Evolutionary conservation across 2,113 vertebrate genomes (phyloP).

Genomic region (Lophotis ruficrista): DNA sequence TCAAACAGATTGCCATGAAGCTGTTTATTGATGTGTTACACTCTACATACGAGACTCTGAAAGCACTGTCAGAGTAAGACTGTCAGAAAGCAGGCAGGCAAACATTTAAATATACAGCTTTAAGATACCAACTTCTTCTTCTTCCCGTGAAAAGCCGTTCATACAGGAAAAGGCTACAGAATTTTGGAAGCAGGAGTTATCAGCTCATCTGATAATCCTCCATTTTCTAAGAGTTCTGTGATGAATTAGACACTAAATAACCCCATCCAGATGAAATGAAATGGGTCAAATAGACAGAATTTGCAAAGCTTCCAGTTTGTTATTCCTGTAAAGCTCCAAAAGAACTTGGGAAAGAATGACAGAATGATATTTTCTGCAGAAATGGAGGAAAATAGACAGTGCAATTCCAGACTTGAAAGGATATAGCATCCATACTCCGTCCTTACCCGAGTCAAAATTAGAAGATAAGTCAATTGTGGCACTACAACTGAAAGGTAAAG

Average conservation of each 20-base stretch:
- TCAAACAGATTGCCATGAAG: background rate
- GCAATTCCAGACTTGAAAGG: background rate
- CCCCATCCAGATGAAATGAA: background rate
- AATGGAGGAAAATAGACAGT: background rate
- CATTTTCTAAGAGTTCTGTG: background rate
- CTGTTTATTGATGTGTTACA: fast-evolving
- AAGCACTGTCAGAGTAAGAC: background rate
- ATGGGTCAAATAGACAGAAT: background rate
- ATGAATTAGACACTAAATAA: background rate
- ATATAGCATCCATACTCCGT: background rate
- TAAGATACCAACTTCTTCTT: background rate
- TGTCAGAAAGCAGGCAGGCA: background rate
- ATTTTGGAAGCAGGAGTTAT: background rate
- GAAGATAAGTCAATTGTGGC: background rate
- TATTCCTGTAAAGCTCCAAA: conserved; percentile 1
- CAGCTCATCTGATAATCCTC: background rate
- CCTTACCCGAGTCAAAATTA: background rate
- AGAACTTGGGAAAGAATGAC: background rate
- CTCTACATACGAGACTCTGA: background rate
- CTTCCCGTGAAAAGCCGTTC: background rate
- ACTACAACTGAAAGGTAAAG: background rate
- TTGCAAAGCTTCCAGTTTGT: background rate
- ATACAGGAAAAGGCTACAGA: background rate
- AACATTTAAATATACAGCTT: background rate
- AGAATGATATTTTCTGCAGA: background rate